Base-by-base conservation (phyloP, 2,797 vertebrate species). In the Myoxocephalus aenaeus region DNA sequence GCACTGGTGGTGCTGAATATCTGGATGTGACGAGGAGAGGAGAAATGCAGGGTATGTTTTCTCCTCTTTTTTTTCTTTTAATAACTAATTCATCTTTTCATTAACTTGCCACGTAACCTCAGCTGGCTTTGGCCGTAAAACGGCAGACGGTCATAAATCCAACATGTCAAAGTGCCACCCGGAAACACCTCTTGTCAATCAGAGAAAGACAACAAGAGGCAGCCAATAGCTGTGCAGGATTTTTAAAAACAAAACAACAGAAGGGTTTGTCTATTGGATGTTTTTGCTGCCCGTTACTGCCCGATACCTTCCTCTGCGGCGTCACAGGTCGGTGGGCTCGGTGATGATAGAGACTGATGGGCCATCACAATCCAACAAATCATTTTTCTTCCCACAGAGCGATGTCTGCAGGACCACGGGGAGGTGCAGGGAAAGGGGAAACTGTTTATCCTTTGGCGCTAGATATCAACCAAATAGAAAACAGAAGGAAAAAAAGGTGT, bases 311-410 rank as follows among this genome's bases (percentile, higher is more conserved):
- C 80, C 79, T 87, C 73, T 62, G 40, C 38, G 29, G 15, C 73
- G 79, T 88, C 89, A 83, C 84, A 80, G 82, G 81, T 85, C 29
- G 61, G 72, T 84, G 82, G 83, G 34, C 78, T 81, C 78, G 87
- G 71, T 87, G 79, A 87, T 87, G 80, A 73, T 56, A 62, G 86
- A 93, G 89, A 92, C 82, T 79, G 90, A 90, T 92, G 89, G 83
- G 51, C 73, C 74, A 75, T 86, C 84, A 73, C 51, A 65, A 68
- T 75, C 80, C 71, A 82, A 92, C 87, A 90, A 93, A 92, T 93
- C 90, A 90, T 44, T 86, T 38, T 38, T 59, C 75, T 72, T 57
- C 82, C 85, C 77, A 53, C 58, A 74, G 82, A 87, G 83, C 63
- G 79, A 73, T 75, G 78, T 84, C 83, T 91, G 70, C 75, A 79